Conservation (phyloP, 2,113 vertebrate species). For the Chiloscyllium plagiosum region DNA sequence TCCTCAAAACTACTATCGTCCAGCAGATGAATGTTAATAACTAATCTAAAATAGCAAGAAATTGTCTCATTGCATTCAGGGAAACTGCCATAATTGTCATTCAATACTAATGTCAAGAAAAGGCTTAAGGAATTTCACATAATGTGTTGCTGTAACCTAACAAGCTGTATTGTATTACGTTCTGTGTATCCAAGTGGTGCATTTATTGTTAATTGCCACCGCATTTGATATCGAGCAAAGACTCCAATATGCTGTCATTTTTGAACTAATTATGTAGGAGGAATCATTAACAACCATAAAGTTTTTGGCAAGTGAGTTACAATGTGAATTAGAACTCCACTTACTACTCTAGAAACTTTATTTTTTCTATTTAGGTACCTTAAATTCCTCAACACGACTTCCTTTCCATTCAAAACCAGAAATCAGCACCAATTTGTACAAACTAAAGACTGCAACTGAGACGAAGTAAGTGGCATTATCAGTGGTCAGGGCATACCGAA, state of each 20-base stretch:
- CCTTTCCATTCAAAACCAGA: background rate
- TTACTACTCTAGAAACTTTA: background rate
- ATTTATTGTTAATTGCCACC: background rate
- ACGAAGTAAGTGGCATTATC: background rate
- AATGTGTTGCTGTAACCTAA: background rate
- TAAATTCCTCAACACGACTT: background rate
- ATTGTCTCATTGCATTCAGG: background rate
- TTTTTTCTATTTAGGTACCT: background rate
- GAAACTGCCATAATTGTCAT: background rate
- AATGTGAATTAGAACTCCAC: background rate
- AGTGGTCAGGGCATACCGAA: background rate
- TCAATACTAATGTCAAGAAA: background rate
- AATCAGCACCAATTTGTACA: background rate
- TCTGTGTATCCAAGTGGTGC: background rate
- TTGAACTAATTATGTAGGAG: background rate
- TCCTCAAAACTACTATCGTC: background rate
- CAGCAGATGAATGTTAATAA: background rate
- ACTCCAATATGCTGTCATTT: background rate
- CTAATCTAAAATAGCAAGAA: background rate
- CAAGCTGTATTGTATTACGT: background rate
- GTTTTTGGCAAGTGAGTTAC: background rate
- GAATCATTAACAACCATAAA: background rate
- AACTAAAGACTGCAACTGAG: background rate
- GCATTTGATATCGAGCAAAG: background rate
- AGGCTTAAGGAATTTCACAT: background rate